Percentiles rank a stretch among this genome's conserved stretches.
Conservation (phyloP, 2,888 invertebrate genomes). For the Diarsia mendica region DNA sequence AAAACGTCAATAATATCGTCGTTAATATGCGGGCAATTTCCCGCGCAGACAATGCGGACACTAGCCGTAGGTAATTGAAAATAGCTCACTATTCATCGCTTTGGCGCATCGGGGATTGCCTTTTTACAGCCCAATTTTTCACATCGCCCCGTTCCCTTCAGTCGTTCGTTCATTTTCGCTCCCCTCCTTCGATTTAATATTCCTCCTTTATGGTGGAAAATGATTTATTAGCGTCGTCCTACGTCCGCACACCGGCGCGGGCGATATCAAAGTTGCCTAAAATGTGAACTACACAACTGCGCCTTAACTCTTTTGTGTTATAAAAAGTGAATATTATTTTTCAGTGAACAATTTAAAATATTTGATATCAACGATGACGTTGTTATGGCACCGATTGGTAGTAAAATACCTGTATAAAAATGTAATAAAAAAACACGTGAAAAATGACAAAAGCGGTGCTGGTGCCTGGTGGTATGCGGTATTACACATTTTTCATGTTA, state of each 20-base stretch:
- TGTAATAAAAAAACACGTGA: not conserved
- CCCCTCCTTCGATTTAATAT: constrained; percentile 84
- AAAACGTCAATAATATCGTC: constrained; percentile 18
- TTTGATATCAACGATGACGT: constrained; percentile 11
- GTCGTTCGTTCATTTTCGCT: constrained; percentile 80
- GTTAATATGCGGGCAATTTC: constrained; percentile 46
- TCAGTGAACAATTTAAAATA: constrained; percentile 30
- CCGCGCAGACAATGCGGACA: constrained; percentile 47
- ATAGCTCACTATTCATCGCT: constrained; percentile 80
- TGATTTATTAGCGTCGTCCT: constrained; percentile 81
- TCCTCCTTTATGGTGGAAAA: constrained; percentile 83
- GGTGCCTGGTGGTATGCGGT: not conserved
- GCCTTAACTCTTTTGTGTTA: constrained; percentile 40
- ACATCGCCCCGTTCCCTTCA: constrained; percentile 71
- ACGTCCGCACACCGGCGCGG: constrained; percentile 71
- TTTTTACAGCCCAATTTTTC: constrained; percentile 87
- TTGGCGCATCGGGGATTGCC: constrained; percentile 80
- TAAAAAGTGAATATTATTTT: constrained; percentile 22
- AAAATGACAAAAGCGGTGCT: not conserved
- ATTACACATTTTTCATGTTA: not conserved
- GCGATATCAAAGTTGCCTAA: constrained; percentile 77
- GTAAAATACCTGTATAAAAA: not conserved
- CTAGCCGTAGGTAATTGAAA: constrained; percentile 78
- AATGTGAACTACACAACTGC: constrained; percentile 65
- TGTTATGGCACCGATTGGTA: constrained; percentile 23